Evolutionary conservation across 2,113 vertebrate species (phyloP).

Genomic region (Halichoerus grypus): DNA sequence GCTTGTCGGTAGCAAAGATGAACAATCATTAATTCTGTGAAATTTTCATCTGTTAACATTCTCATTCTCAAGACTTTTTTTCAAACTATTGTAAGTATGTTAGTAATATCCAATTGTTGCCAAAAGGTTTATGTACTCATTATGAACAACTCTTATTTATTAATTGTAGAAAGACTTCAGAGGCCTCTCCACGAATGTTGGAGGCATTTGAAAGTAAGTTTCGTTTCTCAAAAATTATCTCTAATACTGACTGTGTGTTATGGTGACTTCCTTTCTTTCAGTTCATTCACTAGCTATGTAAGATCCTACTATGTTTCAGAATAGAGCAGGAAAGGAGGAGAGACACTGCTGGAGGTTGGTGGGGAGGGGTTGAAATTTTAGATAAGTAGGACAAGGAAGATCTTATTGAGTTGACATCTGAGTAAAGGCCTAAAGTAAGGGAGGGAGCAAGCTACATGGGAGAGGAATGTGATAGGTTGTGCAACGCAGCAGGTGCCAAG

Average conservation of each 20-base stretch:
- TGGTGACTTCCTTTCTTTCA: not conserved
- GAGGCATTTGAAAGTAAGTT: not conserved
- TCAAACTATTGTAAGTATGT: conserved; percentile 22
- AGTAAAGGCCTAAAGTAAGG: not conserved
- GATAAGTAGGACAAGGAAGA: not conserved
- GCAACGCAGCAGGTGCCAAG: not conserved
- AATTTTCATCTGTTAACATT: conserved; percentile 3
- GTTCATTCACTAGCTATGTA: not conserved
- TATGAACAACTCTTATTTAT: not conserved
- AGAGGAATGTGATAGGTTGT: not conserved
- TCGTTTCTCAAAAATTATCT: not conserved
- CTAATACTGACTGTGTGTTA: not conserved
- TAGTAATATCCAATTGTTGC: not conserved
- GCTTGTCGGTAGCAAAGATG: not conserved
- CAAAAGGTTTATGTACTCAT: not conserved
- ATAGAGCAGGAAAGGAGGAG: not conserved
- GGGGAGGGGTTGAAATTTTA: not conserved
- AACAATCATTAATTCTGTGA: not conserved
- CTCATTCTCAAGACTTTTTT: not conserved
- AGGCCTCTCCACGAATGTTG: not conserved
- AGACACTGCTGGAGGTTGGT: not conserved
- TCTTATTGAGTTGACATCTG: not conserved
- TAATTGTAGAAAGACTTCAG: not conserved
- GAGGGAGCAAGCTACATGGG: not conserved
- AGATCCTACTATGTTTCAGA: not conserved